Base-by-base conservation (phyloP, 1,140 invertebrate genomes). In the Galleria mellonella region DNA sequence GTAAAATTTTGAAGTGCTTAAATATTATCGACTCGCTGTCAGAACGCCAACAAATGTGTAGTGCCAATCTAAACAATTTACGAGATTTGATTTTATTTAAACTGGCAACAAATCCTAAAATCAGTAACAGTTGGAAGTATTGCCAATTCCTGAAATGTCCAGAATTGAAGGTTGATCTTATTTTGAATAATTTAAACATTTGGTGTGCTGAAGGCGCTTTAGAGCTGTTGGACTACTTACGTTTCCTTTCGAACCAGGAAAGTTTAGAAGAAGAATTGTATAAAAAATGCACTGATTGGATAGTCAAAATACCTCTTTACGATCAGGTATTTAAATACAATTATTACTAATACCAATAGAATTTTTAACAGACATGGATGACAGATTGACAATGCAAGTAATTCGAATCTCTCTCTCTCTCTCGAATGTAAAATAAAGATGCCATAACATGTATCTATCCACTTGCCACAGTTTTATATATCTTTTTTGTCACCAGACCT, bases 21-120 rank as follows among this genome's bases (percentile, higher is more conserved):
- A 73, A 75, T 37, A 72, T 87, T 30, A 71, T 87, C 13, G 73
- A 87, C 40, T 56, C 73, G 2, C 43, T 87, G 11, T 77, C 86
- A 4, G 83, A 86, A 56, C 58, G 81, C 4, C 79, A 84, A 33
- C 35, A 77, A 15, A 62, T 63, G 52, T 72, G 66, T 15, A 83
- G 76, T 48, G 57, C 74, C 0, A 77, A 76, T 64, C 53, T 87
- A 11, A 69, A 56, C 27, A 79, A 81, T 32, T 55, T 87, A 11
- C 66, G 72, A 50, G 83, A 87, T 58, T 62, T 84, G 43, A 84
- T 87, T 10, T 48, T 87, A 9, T 76, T 84, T 31, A 86, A 87
- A 58, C 52, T 87, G n/a, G 72, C 76, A 2, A 74, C 74, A 4
- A 74, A 79, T 40, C 54, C 74, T 4, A 75, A 77, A 29, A 51